phyloP scores from a whole-genome alignment of 2,888 invertebrate species.

The Coecobrya sp. region DNA sequence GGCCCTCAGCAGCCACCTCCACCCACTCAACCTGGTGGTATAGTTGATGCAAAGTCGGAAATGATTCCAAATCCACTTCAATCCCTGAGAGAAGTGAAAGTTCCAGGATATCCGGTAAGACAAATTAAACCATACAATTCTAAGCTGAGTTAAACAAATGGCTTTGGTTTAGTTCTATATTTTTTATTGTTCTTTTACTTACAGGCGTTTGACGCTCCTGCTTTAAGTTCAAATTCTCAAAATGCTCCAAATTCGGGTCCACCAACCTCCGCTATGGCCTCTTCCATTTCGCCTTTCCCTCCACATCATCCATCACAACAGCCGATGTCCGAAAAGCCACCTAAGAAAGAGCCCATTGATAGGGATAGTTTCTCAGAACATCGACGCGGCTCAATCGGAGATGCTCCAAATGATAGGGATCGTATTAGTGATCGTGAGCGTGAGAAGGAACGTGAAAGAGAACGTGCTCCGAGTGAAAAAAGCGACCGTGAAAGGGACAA shows the following conservation, averaged over 20 bases:
- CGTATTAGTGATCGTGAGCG: conserved; percentile 66
- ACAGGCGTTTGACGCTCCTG: conserved; percentile 83
- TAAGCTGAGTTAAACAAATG: too few relatives aligned
- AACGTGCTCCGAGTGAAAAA: conserved; percentile 72
- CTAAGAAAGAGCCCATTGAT: conserved; percentile 73
- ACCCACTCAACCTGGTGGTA: conserved; percentile 50
- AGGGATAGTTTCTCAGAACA: conserved; percentile 60
- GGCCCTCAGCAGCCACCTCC: conserved; percentile 55
- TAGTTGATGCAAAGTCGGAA: conserved; percentile 82
- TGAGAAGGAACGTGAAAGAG: conserved; percentile 78
- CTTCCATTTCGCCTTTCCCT: conserved; percentile 83
- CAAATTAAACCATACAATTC: too few relatives aligned
- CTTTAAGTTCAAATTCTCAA: conserved; percentile 79
- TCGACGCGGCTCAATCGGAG: conserved; percentile 68
- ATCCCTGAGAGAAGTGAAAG: conserved; percentile 91
- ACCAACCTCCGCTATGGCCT: conserved; percentile 73
- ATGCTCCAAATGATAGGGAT: conserved; percentile 68
- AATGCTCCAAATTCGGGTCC: conserved; percentile 74
- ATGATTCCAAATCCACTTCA: conserved; percentile 91
- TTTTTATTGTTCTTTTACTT: too few relatives aligned
- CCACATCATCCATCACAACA: not conserved
- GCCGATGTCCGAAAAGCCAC: conserved; percentile 49
- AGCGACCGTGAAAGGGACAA: conserved; percentile 78
- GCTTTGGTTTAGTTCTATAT: too few relatives aligned
- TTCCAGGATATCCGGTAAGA: conserved; percentile 90